These are phyloP conservation scores for Melanotaenia maccullochi DNA, from an alignment of 2,797 vertebrate genomes.

Conservation along the genomic window DNA sequence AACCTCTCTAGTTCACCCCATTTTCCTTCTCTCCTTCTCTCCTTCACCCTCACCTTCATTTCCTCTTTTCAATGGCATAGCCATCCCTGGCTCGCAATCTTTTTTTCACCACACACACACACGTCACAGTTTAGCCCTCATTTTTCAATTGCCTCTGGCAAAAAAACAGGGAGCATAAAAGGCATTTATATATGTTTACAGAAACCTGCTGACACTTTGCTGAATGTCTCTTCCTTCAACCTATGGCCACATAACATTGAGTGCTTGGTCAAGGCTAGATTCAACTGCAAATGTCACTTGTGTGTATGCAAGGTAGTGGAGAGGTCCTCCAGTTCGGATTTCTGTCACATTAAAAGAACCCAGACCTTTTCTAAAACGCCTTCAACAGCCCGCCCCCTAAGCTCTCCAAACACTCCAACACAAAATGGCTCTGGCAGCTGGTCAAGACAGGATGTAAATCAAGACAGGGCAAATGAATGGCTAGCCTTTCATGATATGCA, in stretches of 20 bases:
- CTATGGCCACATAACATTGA: conserved; percentile 44
- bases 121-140: conserved; percentile 69
- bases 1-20: conserved; percentile 71
- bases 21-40: conserved; percentile 71
- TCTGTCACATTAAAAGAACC: conserved; percentile 75
- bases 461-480: conserved; percentile 70
- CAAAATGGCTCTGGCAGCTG: conserved; percentile 81
- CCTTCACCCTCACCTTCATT: conserved; percentile 68
- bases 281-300: conserved; percentile 43
- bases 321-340: conserved; percentile 66
- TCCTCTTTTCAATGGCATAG: conserved; percentile 74
- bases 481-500: conserved; percentile 69
- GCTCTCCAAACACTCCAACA: conserved; percentile 77
- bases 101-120: conserved; percentile 45
- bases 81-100: conserved; percentile 61
- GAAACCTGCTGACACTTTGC: conserved; percentile 72
- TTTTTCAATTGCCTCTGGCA: conserved; percentile 68
- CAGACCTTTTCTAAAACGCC: conserved; percentile 70
- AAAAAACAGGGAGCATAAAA: conserved; percentile 55
- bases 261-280: conserved; percentile 40
- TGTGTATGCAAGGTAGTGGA: conserved; percentile 25
- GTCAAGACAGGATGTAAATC: conserved; percentile 76
- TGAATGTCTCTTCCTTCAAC: conserved; percentile 52
- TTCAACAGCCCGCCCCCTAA: conserved; percentile 59
- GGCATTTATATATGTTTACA: conserved; percentile 74